A percentile compares a stretch with the other conserved stretches of the same genome.
phyloP scores from a whole-genome alignment of 2,888 invertebrate genomes.

The Atrina japonica region DNA sequence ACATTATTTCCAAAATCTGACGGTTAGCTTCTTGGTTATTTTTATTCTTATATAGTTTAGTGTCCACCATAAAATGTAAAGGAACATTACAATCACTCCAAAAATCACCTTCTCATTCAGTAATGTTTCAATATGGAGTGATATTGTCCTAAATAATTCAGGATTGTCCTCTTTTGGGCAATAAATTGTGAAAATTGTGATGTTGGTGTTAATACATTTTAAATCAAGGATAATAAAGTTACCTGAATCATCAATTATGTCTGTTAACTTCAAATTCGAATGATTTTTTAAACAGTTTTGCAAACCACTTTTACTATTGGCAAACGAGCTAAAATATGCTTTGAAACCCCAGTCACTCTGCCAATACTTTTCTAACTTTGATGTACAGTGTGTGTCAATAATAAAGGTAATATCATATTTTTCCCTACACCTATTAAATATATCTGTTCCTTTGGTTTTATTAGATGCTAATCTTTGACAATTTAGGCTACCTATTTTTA shows the following conservation, averaged over 20 bases:
- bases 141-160: not conserved
- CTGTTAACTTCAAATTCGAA: conserved; percentile 6
- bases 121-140: no score
- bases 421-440: no score
- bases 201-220: not conserved
- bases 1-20: conserved; percentile 6
- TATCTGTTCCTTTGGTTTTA: no score
- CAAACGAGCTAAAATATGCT: no score
- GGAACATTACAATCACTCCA: conserved; percentile 13
- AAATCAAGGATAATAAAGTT: conserved; percentile 14
- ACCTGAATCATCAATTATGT: not conserved
- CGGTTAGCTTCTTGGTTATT: conserved; percentile 9
- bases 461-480: no score
- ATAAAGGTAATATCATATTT: no score
- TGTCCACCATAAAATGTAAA: not conserved
- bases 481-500: no score
- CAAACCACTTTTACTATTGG: no score
- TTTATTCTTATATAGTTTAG: not conserved
- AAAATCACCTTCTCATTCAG: not conserved
- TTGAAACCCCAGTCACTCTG: no score
- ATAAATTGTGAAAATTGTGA: not conserved
- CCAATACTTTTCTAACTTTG: no score
- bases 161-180: conserved; percentile 10
- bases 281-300: conserved; percentile 5
- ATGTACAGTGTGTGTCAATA: no score